These are phyloP conservation scores for Saxicola maurus DNA, from an alignment of 2,797 vertebrate species.

Conservation along the genomic window DNA sequence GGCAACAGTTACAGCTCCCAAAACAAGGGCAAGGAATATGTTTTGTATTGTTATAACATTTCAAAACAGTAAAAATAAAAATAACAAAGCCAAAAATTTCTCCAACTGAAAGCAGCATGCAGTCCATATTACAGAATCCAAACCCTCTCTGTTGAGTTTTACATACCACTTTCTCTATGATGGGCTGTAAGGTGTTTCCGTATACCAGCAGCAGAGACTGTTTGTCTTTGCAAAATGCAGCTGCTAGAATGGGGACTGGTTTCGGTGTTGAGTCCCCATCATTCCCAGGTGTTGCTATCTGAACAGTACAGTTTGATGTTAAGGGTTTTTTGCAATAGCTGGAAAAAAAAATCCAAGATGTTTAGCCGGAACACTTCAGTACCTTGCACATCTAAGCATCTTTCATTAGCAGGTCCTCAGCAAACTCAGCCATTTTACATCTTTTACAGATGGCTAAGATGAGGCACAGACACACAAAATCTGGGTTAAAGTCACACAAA, in stretches of 20 bases:
- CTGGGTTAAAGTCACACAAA: background rate
- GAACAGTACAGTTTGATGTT: conserved; percentile 86
- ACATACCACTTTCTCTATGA: conserved; percentile 90
- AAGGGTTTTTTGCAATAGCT: conserved; percentile 96
- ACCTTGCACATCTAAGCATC: background rate
- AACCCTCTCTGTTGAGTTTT: background rate
- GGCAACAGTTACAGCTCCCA: background rate
- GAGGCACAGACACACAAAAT: background rate
- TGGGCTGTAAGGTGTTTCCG: conserved; percentile 87
- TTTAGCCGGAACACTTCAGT: background rate
- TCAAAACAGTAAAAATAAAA: background rate
- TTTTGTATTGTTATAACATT: background rate
- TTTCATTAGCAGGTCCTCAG: background rate
- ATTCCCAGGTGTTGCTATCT: conserved; percentile 82
- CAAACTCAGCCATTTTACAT: background rate
- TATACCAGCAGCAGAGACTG: conserved; percentile 84
- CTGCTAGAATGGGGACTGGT: conserved; percentile 87
- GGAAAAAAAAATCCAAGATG: background rate
- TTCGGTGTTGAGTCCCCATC: conserved; percentile 75
- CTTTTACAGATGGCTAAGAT: background rate
- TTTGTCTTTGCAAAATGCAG: conserved; percentile 79
- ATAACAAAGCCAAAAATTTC: background rate
- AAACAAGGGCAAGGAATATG: background rate
- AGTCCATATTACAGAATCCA: background rate
- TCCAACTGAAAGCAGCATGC: background rate